These are phyloP conservation scores for Conus canariensis DNA, from an alignment of 2,888 invertebrate genomes.

Conservation along the genomic window DNA sequence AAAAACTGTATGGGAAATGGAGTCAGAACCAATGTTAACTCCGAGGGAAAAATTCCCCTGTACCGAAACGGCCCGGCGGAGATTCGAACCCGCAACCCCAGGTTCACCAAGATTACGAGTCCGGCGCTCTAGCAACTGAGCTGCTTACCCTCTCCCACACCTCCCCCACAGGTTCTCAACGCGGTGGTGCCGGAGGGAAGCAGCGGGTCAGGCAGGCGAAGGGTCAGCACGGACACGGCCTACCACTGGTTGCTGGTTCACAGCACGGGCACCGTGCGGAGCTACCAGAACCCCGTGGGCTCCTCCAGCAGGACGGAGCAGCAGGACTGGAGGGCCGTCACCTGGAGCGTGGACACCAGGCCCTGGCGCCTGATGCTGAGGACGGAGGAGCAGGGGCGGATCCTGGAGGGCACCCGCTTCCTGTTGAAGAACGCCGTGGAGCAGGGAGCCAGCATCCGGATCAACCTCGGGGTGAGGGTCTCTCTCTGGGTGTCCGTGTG, in stretches of 20 bases:
- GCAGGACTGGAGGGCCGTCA: constrained; percentile 19
- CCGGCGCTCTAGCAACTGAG: no score
- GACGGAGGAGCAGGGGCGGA: constrained; percentile 46
- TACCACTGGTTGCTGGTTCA: constrained; percentile 47
- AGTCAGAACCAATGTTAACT: no score
- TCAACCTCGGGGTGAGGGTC: constrained; percentile 38
- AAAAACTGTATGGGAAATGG: no score
- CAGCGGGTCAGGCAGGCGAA: not conserved
- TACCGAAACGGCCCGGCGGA: no score
- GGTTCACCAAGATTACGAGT: no score
- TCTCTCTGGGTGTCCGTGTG: no score
- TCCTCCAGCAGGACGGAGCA: constrained; percentile 7
- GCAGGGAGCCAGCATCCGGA: constrained; percentile 46
- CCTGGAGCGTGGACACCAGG: constrained; percentile 50
- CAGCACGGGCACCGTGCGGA: constrained; percentile 44
- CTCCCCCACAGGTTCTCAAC: constrained; percentile 23
- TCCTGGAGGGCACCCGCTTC: constrained; percentile 36
- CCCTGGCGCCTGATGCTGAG: constrained; percentile 46
- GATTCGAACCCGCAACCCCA: no score
- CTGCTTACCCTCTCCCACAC: no score
- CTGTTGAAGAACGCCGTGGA: constrained; percentile 40
- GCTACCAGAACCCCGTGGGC: constrained; percentile 47
- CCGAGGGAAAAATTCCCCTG: no score
- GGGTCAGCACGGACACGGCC: constrained; percentile 38
- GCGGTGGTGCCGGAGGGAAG: constrained; percentile 40